phyloP scores from a whole-genome alignment of 2,113 vertebrate genomes.

The Vulpes lagopus region DNA sequence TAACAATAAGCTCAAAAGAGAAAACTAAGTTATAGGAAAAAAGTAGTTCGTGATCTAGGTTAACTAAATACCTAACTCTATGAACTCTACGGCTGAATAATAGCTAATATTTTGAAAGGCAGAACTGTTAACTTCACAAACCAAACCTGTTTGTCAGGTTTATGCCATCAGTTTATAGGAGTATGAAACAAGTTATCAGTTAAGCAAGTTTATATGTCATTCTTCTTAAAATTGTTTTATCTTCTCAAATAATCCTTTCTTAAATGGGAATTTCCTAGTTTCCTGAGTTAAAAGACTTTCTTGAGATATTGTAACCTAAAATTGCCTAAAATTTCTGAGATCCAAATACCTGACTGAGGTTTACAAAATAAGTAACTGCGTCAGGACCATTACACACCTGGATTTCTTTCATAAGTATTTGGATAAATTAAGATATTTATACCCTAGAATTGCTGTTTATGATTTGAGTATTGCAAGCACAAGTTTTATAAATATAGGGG shows the following conservation, averaged over 20 bases:
- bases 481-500: not conserved
- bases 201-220: not conserved
- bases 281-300: not conserved
- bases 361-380: not conserved
- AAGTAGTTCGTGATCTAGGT: not conserved
- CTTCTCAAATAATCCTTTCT: not conserved
- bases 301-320: not conserved
- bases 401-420: not conserved
- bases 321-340: not conserved
- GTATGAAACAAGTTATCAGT: not conserved
- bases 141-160: not conserved
- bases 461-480: not conserved
- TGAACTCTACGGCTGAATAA: not conserved
- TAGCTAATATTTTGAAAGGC: not conserved
- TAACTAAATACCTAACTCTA: not conserved
- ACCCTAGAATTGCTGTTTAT: not conserved
- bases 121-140: not conserved
- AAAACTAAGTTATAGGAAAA: not conserved
- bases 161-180: not conserved
- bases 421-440: not conserved
- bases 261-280: not conserved
- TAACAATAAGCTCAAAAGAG: not conserved
- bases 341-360: not conserved
- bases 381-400: not conserved
- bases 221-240: not conserved